Percentiles rank a stretch among this genome's conserved stretches.
Conservation (phyloP, 92 coral and sea anemone species). For the Paramuricea clavata region DNA sequence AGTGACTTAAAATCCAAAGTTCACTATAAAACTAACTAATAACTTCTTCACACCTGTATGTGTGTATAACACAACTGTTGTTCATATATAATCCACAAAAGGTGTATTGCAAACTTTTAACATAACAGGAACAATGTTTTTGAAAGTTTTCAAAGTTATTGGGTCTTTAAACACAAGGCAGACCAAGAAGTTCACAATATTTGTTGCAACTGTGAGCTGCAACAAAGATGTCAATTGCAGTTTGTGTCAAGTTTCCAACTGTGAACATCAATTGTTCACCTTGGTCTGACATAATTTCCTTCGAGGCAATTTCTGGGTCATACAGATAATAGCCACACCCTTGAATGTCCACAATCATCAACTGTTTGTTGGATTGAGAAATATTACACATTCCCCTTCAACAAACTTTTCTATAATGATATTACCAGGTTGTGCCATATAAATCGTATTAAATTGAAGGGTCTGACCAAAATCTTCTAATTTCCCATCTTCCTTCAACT, state of each 20-base stretch:
- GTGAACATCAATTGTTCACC: conserved; percentile 28
- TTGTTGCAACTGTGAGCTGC: conserved; percentile 30
- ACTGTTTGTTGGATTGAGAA: conserved; percentile 31
- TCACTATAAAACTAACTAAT: no score
- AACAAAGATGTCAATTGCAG: conserved; percentile 25
- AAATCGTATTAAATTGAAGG: conserved; percentile 51
- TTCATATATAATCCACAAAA: no score
- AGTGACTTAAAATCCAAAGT: no score
- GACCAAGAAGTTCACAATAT: conserved; percentile 20
- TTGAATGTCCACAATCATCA: conserved; percentile 23
- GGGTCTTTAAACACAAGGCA: not conserved
- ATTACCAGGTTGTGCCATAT: conserved; percentile 53
- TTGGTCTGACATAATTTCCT: conserved; percentile 20
- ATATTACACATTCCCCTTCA: conserved; percentile 47
- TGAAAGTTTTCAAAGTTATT: not conserved
- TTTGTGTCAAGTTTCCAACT: conserved; percentile 24
- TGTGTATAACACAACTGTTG: no score
- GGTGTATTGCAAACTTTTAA: not conserved
- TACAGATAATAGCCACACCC: not conserved
- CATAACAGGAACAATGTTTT: not conserved
- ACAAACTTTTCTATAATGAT: conserved; percentile 49
- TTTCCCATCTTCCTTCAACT: conserved; percentile 36
- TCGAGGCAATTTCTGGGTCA: conserved; percentile 30
- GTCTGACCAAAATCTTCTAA: conserved; percentile 57
- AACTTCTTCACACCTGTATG: no score